phyloP scores from a whole-genome alignment of 2,113 vertebrate species.

The Phalacrocorax carbo region DNA sequence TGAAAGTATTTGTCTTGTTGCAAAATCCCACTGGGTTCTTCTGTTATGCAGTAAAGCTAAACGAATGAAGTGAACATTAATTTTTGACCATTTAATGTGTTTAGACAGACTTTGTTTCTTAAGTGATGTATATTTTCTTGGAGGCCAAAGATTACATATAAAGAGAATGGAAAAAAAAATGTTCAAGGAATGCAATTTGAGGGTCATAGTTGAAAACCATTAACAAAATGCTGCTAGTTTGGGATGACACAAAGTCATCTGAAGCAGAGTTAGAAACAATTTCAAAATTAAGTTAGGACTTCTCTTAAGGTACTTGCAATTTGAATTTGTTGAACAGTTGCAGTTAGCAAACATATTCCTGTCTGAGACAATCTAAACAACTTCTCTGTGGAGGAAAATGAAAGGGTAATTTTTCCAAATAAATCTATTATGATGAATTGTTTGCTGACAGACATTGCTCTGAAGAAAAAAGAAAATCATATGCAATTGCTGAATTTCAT shows the following conservation, averaged over 20 bases:
- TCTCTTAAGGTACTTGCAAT: background rate
- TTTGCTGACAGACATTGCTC: background rate
- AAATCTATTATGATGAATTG: background rate
- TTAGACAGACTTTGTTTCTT: background rate
- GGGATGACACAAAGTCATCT: background rate
- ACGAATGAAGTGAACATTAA: background rate
- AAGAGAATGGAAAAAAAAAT: background rate
- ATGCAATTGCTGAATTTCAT: background rate
- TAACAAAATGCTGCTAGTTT: background rate
- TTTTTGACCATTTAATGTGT: background rate
- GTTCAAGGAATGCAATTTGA: background rate
- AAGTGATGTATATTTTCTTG: background rate
- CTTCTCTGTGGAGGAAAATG: background rate
- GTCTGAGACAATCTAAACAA: background rate
- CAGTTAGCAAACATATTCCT: background rate
- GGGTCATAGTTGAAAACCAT: background rate
- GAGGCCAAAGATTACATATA: background rate
- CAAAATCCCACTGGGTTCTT: background rate
- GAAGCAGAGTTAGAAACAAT: background rate
- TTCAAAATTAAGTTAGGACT: background rate
- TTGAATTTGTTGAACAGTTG: background rate
- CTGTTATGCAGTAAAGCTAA: background rate
- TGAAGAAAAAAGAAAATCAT: background rate
- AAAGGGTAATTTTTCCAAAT: background rate
- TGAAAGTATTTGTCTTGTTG: background rate